Conservation (phyloP, 1,140 invertebrate species). For the Camponotus vicinus region DNA sequence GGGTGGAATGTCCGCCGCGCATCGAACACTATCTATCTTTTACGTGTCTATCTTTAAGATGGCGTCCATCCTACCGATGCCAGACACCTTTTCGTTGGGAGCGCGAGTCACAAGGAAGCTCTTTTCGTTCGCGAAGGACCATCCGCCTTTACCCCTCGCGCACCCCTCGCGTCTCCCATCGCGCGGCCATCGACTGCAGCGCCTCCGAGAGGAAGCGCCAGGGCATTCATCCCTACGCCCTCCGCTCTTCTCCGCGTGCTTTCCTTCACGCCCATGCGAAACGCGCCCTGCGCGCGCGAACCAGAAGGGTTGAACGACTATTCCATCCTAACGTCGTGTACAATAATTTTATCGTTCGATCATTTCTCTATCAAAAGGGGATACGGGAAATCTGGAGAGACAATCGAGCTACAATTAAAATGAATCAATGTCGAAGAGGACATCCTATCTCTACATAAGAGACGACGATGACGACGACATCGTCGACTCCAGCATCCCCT, state of each 20-base stretch:
- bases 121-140: slow-evolving; percentile 28
- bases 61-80: slow-evolving; percentile 27
- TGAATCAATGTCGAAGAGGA: background rate
- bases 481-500: background rate
- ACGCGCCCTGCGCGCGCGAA: slow-evolving; percentile 4
- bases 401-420: slow-evolving; percentile 15
- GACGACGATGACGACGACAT: background rate
- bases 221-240: slow-evolving; percentile 57
- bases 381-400: background rate
- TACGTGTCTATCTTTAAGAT: slow-evolving; percentile 29
- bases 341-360: background rate
- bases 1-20: background rate
- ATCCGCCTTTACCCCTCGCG: slow-evolving; percentile 42
- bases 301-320: background rate
- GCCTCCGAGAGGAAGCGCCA: slow-evolving; percentile 55
- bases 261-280: slow-evolving; percentile 63
- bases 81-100: slow-evolving; percentile 44
- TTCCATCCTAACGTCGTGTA: background rate
- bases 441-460: background rate
- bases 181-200: slow-evolving; percentile 58
- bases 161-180: slow-evolving; percentile 52
- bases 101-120: slow-evolving; percentile 36
- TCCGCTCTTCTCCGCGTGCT: slow-evolving; percentile 49
- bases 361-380: background rate
- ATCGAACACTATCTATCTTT: background rate